Evolutionary conservation across 2,888 invertebrate genomes (phyloP).

Genomic region (Drosophila flavopinicola): DNA sequence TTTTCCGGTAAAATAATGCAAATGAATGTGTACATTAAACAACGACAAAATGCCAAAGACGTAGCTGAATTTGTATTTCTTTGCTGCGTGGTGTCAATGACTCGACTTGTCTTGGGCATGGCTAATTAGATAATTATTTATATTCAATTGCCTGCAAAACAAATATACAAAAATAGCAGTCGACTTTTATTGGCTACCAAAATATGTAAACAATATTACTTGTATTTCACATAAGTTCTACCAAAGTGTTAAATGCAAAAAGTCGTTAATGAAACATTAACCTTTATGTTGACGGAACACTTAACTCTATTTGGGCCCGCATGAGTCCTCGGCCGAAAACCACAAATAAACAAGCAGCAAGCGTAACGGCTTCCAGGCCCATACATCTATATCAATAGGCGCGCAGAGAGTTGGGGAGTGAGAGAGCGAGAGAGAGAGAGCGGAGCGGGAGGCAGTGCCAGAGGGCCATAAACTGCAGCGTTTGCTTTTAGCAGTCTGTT

Average conservation of each 20-base stretch:
- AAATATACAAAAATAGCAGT: neutral
- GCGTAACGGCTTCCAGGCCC: constrained; percentile 16
- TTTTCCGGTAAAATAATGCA: constrained; percentile 75
- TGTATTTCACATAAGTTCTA: too few relatives aligned
- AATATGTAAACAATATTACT: neutral
- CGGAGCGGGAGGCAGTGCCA: neutral
- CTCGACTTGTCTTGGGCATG: constrained; percentile 6
- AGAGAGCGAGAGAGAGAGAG: neutral
- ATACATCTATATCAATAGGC: constrained; percentile 17
- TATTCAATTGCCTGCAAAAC: neutral
- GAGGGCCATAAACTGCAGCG: constrained; percentile 63
- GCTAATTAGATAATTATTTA: constrained; percentile 14
- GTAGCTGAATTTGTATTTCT: constrained; percentile 41
- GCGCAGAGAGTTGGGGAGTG: neutral
- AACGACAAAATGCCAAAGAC: constrained; percentile 42
- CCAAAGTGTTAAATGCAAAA: constrained; percentile 23
- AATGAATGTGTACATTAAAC: constrained; percentile 65
- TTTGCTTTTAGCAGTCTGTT: constrained; percentile 72
- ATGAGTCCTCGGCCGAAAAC: constrained; percentile 38
- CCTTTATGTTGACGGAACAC: constrained; percentile 37
- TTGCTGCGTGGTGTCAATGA: constrained; percentile 20
- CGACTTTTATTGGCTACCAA: neutral
- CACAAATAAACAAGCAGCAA: constrained; percentile 39
- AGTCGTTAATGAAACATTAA: constrained; percentile 44
- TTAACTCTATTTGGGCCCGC: constrained; percentile 50